Evolutionary conservation across 2,797 vertebrate genomes (phyloP), one percentile per base, ranked within the genome.

Genomic region (Manis crassicaudata): DNA sequence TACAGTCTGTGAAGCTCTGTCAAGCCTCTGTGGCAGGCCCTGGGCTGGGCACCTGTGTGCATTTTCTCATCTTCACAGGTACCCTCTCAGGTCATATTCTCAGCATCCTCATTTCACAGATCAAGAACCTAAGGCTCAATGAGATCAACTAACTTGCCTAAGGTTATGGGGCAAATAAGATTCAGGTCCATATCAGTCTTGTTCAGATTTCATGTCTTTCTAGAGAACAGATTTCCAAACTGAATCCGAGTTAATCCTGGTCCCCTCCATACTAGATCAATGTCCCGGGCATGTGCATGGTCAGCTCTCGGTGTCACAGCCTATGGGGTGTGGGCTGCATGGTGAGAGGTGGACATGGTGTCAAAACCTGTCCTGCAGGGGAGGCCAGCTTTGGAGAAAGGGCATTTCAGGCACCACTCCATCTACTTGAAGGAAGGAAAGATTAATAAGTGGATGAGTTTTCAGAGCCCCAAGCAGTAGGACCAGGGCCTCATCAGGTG

Each of bases 161-260:
- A 63, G 56, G 37, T 43, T 46, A 5, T 20, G 18, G 67, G n/a
- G 58, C n/a, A 29, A 72, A 52, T 16, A 75, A 67, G 63, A 73
- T 35, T 73, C 37, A 27, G 20, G 43, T 84, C 13, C 2, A 27
- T 62, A 3, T 79, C n/a, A 7, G 20, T 62, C 35, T 92, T 60
- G 21, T 58, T 56, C 54, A 16, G 62, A 58, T 82, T 29, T 79
- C 20, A 23, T 62, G 25, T 67, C 50, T 94, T 84, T 96, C 25
- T 68, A 73, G 43, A 67, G 50, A 72, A 65, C 12, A 16, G 9
- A 27, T 67, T 80, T 73, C 79, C 37, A 20, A 54, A 54, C 32
- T 10, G 75, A 32, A 56, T 32, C 29, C 16, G 32, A 80, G 37
- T 60, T 81, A n/a, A 52, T 58, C 54, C 68, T 76, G 5, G 21